These are phyloP conservation scores for Upupa epops DNA, from an alignment of 2,113 vertebrate species.

Conservation along the genomic window DNA sequence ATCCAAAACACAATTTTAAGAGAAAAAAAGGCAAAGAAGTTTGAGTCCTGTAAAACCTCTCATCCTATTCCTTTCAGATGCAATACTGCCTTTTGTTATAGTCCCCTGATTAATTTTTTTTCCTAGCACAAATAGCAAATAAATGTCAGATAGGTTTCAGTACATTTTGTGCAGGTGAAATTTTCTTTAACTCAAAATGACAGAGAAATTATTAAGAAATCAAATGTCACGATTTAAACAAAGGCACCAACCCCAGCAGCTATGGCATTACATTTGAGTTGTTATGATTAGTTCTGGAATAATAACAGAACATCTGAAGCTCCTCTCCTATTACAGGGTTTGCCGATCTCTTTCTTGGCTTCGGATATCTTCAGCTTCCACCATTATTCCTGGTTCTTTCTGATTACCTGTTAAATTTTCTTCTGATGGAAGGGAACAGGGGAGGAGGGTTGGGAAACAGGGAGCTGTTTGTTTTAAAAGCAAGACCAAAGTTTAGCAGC, in stretches of 20 bases:
- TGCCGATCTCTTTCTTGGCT: not conserved
- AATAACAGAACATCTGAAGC: not conserved
- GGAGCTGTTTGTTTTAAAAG: not conserved
- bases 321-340: not conserved
- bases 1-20: not conserved
- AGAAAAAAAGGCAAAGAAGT: not conserved
- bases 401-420: not conserved
- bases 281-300: not conserved
- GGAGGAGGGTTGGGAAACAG: not conserved
- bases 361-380: not conserved
- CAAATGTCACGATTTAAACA: not conserved
- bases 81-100: not conserved
- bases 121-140: not conserved
- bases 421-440: fast-evolving
- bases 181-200: not conserved
- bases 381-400: not conserved
- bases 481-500: not conserved
- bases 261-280: not conserved
- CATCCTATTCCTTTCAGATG: not conserved
- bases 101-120: not conserved
- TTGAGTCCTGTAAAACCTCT: not conserved
- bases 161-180: not conserved
- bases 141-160: not conserved
- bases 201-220: not conserved
- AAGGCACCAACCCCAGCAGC: not conserved